Evolutionary conservation across 2,888 invertebrate genomes (phyloP).

Genomic region (Mythimna pallens): DNA sequence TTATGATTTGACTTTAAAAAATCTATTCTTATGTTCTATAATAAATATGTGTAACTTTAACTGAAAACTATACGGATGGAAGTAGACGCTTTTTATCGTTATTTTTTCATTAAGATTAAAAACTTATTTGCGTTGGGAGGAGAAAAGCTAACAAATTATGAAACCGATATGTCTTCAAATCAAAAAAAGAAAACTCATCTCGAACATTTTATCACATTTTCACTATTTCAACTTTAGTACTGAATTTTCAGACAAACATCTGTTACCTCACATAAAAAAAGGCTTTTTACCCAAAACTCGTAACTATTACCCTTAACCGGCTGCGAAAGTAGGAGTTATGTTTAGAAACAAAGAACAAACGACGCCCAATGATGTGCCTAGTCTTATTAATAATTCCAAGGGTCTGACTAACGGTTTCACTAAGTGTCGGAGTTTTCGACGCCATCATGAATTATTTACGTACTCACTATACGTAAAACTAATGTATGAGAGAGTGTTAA

Average conservation of each 20-base stretch:
- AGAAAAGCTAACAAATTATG: not conserved
- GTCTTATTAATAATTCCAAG: constrained; percentile 53
- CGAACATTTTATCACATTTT: constrained; percentile 8
- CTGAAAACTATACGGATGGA: not conserved
- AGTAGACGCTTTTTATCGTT: not conserved
- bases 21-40: too few relatives aligned
- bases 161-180: constrained; percentile 1
- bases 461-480: constrained; percentile 37
- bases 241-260: constrained; percentile 31
- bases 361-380: constrained; percentile 34
- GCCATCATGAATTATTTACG: constrained; percentile 47
- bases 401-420: constrained; percentile 43
- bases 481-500: constrained; percentile 15
- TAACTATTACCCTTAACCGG: constrained; percentile 32
- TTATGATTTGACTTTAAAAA: too few relatives aligned
- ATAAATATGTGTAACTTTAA: too few relatives aligned
- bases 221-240: constrained; percentile 10
- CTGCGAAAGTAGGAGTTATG: constrained; percentile 25
- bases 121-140: not conserved
- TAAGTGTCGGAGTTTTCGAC: constrained; percentile 37
- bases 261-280: constrained; percentile 33
- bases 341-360: constrained; percentile 29
- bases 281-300: constrained; percentile 15
- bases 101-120: not conserved
- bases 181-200: not conserved